Conservation (phyloP, 2,113 vertebrate genomes). For the Grammomys surdaster region DNA sequence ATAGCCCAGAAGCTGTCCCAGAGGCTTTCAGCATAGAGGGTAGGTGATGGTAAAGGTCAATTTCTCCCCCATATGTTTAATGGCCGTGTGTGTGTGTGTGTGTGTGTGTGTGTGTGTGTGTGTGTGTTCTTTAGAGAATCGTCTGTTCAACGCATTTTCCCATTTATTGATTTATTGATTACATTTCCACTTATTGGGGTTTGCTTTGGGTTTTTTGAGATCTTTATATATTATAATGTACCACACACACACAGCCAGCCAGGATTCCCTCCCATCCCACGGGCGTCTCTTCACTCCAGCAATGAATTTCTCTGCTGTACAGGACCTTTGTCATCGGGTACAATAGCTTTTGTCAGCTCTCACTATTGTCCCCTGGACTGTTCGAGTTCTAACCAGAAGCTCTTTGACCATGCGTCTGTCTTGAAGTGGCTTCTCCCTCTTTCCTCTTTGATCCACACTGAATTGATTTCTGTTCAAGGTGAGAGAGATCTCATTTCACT, state of each 20-base stretch:
- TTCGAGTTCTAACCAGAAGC: not conserved
- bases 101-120: too few species aligned
- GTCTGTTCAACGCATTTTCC: not conserved
- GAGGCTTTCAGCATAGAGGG: too few species aligned
- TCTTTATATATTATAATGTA: too few species aligned
- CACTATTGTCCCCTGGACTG: not conserved
- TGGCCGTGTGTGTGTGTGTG: too few species aligned
- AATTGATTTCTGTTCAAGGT: not conserved
- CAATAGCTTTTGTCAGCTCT: not conserved
- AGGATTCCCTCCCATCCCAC: not conserved
- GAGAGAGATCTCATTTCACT: not conserved
- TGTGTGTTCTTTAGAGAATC: not conserved
- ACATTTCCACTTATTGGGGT: too few species aligned
- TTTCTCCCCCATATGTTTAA: not conserved
- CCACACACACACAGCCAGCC: fast-evolving
- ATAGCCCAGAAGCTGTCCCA: not conserved
- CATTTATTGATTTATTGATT: not conserved
- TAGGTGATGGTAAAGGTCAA: not conserved
- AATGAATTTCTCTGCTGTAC: not conserved
- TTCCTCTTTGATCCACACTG: not conserved
- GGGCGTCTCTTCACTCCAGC: not conserved
- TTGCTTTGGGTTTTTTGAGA: not conserved
- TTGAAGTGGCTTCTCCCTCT: not conserved
- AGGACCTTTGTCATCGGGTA: not conserved
- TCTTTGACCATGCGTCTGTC: not conserved